Evolutionary conservation across 2,113 vertebrate species (phyloP), one percentile per base, ranked within the genome.

Genomic region (Potamarius usumacintae): DNA sequence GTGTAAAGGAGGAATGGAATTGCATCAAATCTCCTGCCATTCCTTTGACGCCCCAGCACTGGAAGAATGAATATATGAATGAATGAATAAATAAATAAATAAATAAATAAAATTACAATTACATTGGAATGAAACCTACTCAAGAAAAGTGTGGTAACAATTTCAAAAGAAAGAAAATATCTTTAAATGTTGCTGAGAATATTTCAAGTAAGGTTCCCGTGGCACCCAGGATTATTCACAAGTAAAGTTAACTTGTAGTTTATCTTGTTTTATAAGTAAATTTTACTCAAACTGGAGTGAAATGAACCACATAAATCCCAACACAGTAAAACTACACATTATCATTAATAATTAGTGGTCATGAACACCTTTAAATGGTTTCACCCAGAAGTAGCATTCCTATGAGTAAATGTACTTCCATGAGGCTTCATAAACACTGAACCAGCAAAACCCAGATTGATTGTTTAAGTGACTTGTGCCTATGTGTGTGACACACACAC

Each of bases 1-100:
- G 25, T 55, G 52, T 55, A 78, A 78, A 78, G 25, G 4, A 58
- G 78, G 53, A 80, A 34, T 48, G 12, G 22, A 82, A 82, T 63
- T 82, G 18, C 80, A 82, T 82, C 34, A 82, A 82, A 82, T 5
- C 80, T 25, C 79, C 30, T 63, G 80, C 10, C 30, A 82, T 62
- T 82, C 20, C 5, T 48, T 60, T 20, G 7, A 27, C 30, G 10
- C 30, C 27, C 17, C 25, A 62, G 4, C 30, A 42, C 18, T 30
- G 14, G 30, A 80, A 79, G 20, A 55, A 76, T 0, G 42, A 30
- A 4, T 14, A 27, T 22, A 18, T 6, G 6, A 7, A 74, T 0
- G 42, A 30, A 4, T 14, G 14, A 69, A 62, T 17, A 60, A 60
- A 18, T 6, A 18, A 72, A 74, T 0, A 71, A 30, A 4, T 14